These are phyloP conservation scores for Resseliella maxima DNA, from an alignment of 2,888 invertebrate genomes.

Conservation along the genomic window DNA sequence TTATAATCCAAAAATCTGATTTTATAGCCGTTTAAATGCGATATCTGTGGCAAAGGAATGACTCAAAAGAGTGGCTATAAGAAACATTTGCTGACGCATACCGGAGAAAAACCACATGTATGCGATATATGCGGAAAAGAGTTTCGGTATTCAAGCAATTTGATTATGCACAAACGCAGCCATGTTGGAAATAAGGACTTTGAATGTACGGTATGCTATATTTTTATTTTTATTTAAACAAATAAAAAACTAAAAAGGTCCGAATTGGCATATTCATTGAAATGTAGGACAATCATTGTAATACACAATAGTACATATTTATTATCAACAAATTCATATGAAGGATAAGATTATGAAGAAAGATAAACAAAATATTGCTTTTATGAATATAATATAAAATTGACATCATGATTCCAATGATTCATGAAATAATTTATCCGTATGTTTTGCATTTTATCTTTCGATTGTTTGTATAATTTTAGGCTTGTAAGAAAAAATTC, in stretches of 20 bases:
- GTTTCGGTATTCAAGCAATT: conserved; percentile 66
- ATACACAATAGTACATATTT: no score
- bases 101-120: conserved; percentile 65
- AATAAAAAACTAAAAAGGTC: no score
- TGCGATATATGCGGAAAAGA: conserved; percentile 64
- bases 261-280: no score
- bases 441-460: neutral
- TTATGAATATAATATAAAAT: no score
- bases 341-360: no score
- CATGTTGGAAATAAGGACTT: conserved; percentile 65
- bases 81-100: conserved; percentile 62
- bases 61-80: conserved; percentile 67
- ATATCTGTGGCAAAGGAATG: conserved; percentile 66
- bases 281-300: no score
- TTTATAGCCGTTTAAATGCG: conserved; percentile 64
- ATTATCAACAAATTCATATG: no score
- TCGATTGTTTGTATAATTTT: neutral
- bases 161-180: conserved; percentile 65
- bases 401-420: no score
- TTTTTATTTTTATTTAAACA: neutral
- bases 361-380: no score
- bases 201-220: conserved; percentile 61
- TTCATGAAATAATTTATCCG: no score
- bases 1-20: neutral
- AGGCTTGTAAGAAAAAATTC: conserved; percentile 65